Base-by-base conservation (phyloP, 2,113 vertebrate species). In the Rattus rattus region DNA sequence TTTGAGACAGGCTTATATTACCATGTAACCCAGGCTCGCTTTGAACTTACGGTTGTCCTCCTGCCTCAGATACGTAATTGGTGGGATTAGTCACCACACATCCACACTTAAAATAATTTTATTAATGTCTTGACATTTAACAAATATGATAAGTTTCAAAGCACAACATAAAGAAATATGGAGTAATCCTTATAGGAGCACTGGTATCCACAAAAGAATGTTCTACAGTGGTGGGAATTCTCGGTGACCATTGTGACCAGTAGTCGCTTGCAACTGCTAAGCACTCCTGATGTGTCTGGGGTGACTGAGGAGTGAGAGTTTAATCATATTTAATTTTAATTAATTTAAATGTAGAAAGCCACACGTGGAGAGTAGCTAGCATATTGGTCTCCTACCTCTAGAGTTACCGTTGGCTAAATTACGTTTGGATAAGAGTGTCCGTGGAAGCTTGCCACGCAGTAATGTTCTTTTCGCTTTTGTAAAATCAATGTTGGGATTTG, bases 401-500 rank as follows among this genome's bases (percentile, higher is more conserved):
- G 59, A 80, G 65, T 85, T 86, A 39, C 20, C 92, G 52, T 69
- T 52, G 43, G 43, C 80, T 95, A 80, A 95, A 96, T 97, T 88
- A 79, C 81, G 70, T 52, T 92, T 95, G 52, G 81, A 91, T 95
- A 87, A 91, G 96, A 94, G 87, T 81, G 69, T 77, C 93, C 30
- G n/a, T 88, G 93, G 97, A 88, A 90, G 94, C 80, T 96, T 97
- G 91, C 88, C 95, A 94, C 92, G 79, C 39, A 56, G 80, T 90
- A 94, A 94, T 96, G 88, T 94, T 90, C 93, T 88, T 96, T 94
- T 96, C 61, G 47, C 70, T 77, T 91, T 95, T 72, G 90, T 93
- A 96, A 96, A 97, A 94, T 92, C 96, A 95, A 91, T 91, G 61
- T 94, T 96, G 88, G 54, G 94, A 90, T 76, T 97, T 96, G 76